Conservation (phyloP, 2,797 vertebrate species). For the Prionace glauca region DNA sequence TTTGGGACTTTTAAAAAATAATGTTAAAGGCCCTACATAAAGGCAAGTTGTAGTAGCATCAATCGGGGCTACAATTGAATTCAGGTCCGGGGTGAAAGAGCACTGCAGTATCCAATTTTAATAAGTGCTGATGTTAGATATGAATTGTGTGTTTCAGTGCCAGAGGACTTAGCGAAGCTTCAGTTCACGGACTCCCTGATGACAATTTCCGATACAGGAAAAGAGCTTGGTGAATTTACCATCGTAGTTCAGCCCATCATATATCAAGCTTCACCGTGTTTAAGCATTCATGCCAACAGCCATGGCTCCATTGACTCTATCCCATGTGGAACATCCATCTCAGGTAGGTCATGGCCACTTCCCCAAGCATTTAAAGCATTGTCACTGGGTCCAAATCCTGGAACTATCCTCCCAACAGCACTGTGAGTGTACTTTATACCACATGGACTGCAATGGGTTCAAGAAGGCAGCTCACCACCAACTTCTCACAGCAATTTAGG, state of each 20-base stretch:
- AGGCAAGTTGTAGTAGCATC: background rate
- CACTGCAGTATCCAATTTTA: background rate
- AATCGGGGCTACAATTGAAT: background rate
- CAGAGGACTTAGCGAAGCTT: constrained; percentile 62
- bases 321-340: constrained; percentile 68
- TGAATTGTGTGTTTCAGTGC: constrained; percentile 49
- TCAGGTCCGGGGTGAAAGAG: background rate
- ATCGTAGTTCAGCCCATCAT: constrained; percentile 57
- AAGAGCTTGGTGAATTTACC: constrained; percentile 63
- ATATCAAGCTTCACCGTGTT: constrained; percentile 54
- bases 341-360: constrained; percentile 54
- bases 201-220: constrained; percentile 59
- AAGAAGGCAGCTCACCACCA: no score
- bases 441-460: no score
- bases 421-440: no score
- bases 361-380: background rate
- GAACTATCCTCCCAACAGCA: no score
- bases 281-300: constrained; percentile 68
- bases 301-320: constrained; percentile 56
- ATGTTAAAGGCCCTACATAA: background rate
- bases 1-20: no score
- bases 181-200: constrained; percentile 72
- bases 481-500: no score
- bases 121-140: background rate
- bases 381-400: no score